Base-by-base conservation (phyloP, 2,888 invertebrate species). In the Synanthedon vespiformis region DNA sequence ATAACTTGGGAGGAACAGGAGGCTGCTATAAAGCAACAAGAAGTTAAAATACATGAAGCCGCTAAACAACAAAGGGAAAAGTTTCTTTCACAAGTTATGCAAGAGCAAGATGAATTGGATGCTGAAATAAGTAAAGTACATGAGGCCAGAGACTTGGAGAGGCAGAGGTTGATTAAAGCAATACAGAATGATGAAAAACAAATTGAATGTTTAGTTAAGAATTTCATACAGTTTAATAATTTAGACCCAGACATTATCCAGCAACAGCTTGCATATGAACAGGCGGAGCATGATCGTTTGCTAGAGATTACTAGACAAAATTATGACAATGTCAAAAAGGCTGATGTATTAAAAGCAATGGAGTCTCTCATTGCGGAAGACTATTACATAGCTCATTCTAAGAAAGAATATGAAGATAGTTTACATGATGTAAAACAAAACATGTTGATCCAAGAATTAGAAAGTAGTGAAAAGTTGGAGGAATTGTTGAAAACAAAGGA, bases 261-360 rank as follows among this genome's bases (percentile, higher is more conserved):
- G 53, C 91, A 92, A 65, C 86, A 93, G 55, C 68, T 92, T 34
- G 92, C 92, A 61, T 89, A 89, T 70, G 93, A 93, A 63, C 89
- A 89, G 58, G 77, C 88, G 54, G 92, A 93, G 74, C 92, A 93
- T 71, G 89, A 92, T 61, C 84, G 89, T 54, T 66, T 93, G 50
- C 74, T 93, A 48, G 90, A 90, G 56, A 89, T 90, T 54, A 89
- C 89, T 14, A 70, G 82, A 53, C 87, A 88, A 68, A 88, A 89
- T 64, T 88, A 89, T 75, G 89, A 89, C 65, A 85, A 82, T 65
- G 75, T 93, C 40, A 89, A 89, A 59, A 92, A 91, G 71, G 87
- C 89, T 65, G 93, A 94, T 73, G 90, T 93, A 52, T 80, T 94
- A 50, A 89, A 86, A 65, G 91, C 92, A 50, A 94, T 94, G 93